Evolutionary conservation across 2,113 vertebrate species (phyloP).

Genomic region (Pollachius pollachius): DNA sequence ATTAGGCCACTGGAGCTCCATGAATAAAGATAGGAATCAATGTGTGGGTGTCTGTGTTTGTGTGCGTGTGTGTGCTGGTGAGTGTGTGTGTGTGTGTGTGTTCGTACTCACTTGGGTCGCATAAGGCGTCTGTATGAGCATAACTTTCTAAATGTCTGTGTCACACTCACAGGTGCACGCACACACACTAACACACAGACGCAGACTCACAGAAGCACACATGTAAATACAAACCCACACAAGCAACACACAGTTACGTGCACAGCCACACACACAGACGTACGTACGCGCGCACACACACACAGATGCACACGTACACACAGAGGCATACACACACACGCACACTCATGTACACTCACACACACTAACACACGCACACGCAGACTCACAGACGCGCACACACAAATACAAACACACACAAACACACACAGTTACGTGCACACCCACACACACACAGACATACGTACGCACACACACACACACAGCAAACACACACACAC

Average conservation of each 20-base stretch:
- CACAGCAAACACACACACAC: no score
- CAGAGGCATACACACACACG: no score
- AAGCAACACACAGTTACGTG: no score
- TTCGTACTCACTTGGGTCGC: neutral
- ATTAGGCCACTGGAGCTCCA: no score
- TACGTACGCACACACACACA: no score
- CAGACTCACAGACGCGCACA: neutral
- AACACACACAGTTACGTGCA: neutral
- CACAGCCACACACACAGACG: no score
- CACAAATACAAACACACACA: neutral
- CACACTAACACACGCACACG: no score
- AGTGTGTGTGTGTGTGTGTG: constrained; percentile 16
- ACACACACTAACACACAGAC: neutral
- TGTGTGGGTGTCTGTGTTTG: neutral
- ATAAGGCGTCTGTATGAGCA: neutral
- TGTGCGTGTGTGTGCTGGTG: neutral
- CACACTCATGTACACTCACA: no score
- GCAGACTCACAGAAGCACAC: neutral
- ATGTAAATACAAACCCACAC: neutral
- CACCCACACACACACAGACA: neutral
- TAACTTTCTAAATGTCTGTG: neutral
- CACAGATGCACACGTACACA: no score
- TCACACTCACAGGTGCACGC: neutral
- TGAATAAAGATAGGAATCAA: no score
- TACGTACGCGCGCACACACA: neutral